Base-by-base conservation (phyloP, 2,888 invertebrate species). In the Lamellibrachia satsuma region DNA sequence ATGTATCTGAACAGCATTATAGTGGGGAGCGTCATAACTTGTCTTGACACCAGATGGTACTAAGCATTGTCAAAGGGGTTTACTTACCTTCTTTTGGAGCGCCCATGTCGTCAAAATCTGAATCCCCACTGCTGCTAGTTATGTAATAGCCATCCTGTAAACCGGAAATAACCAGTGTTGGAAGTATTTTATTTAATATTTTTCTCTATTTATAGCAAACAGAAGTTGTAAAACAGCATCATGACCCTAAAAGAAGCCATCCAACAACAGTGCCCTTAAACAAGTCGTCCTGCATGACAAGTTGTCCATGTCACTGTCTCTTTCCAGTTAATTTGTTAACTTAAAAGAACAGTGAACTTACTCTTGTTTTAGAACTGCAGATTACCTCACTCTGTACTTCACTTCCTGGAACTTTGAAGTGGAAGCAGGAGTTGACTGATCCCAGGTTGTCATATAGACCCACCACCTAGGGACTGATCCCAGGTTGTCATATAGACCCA, bases 81-180 rank as follows among this genome's bases (percentile, higher is more conserved):
- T 75, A 75, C 75, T 75, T 75, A 75, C 75, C 75, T 75, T 75
- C 75, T 75, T 22, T 75, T 75, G 75, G 22, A 22, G 75, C 75
- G 75, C 75, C 75, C 75, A 75, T 75, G 22, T 75, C 75, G 22
- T 75, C 75, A 75, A 75, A 75, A 75, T 75, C 75, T 75, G 75
- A 75, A n/a, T 75, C 75, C 15, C 22, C 75, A 75, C 75, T 75
- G 75, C 4, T 75, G 75, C n/a, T 15, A 75, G 15, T 75, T 75
- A 75, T 75, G 75, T 75, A 22, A 75, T 15, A 75, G 15, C 6
- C 75, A 75, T 75, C n/a, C 75, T 75, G 75, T 22, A 75, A 75
- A 75, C 6, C 75, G 9, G 55, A 55, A 55, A 55, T 55, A 55
- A 55, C 3, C 55, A 75, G 75, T 6, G 75, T 75, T 75, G 75